Evolutionary conservation across 92 coral and sea anemone species (phyloP), one percentile per base, ranked within the genome.

Genomic region (Isaurus tuberculatus): DNA sequence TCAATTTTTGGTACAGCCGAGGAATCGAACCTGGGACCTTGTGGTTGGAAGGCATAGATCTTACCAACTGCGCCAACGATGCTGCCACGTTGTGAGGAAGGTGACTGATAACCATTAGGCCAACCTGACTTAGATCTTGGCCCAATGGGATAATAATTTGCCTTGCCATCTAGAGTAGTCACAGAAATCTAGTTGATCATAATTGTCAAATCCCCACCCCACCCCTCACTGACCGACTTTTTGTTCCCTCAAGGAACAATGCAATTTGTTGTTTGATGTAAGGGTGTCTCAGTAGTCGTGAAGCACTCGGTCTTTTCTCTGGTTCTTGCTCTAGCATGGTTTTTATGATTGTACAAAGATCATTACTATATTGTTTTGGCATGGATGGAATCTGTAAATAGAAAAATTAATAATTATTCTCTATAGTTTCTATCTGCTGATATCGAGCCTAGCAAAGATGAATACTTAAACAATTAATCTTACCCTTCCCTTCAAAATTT

Each of bases 401-500:
- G 25, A 27, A 20, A 1, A 8, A 63, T 1, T 15, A 63, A 8
- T 7, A 0, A 19, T 55, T 22, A 55, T 19, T 17, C 8, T 55
- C 63, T 55, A 10, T n/a, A 6, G 22, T 22, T 6, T 10, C 20
- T 6, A 19, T 53, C 23, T 4, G 5, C 63, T 1, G 23, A 2
- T 14, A 2, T n/a, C 8, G 63, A 22, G 19, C 63, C 19, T 14
- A 55, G 19, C 25, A 55, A 0, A 55, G 19, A 0, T 22, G 14
- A 5, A 40, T 9, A 40, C 7, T 40, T 40, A 40, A 2, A 2
- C 11, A 40, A 40, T 40, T 2, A 7, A 40, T 40, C 46, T 13
- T 78, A 96, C 99, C 92, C 92, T 96, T 83, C 99, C 99, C 79
- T 96, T 96, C 42, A 96, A 93, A 34, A 96, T 96, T 90, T 92